phyloP scores from a whole-genome alignment of 2,888 invertebrate species.

The Archaeoteleia sp. region DNA sequence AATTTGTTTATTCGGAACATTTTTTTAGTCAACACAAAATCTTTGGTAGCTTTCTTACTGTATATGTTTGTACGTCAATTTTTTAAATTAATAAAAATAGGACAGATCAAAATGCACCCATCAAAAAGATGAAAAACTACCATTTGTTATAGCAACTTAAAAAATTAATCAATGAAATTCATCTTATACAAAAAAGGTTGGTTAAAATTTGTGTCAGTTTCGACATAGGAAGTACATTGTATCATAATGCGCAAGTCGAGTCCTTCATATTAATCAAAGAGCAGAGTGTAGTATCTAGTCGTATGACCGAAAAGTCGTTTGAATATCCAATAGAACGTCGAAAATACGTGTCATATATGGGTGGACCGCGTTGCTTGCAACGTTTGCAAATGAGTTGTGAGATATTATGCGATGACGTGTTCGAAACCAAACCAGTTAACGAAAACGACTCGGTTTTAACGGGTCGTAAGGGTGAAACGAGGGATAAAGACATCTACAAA shows the following conservation, averaged over 20 bases:
- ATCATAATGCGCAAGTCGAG: slow-evolving; percentile 14
- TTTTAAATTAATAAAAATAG: slow-evolving; percentile 1
- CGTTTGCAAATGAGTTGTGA: slow-evolving; percentile 55
- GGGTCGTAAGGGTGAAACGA: slow-evolving; percentile 28
- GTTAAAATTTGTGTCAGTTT: not conserved
- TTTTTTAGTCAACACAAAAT: slow-evolving; percentile 24
- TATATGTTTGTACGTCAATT: slow-evolving; percentile 21
- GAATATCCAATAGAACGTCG: slow-evolving; percentile 49
- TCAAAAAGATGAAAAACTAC: no score
- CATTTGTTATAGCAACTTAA: no score
- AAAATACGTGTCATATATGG: slow-evolving; percentile 62
- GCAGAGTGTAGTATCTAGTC: slow-evolving; percentile 42
- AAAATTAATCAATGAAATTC: no score
- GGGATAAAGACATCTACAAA: slow-evolving; percentile 48
- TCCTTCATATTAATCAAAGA: slow-evolving; percentile 48
- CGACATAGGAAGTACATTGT: no score
- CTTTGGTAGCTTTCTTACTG: slow-evolving; percentile 4
- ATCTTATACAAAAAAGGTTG: not conserved
- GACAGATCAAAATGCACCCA: no score
- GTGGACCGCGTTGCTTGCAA: slow-evolving; percentile 36
- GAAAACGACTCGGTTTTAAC: slow-evolving; percentile 17
- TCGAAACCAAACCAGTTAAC: slow-evolving; percentile 17
- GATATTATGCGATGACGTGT: slow-evolving; percentile 14
- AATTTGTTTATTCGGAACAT: slow-evolving; percentile 2
- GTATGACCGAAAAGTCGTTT: slow-evolving; percentile 53